Percentiles rank a stretch among this genome's conserved stretches.
Evolutionary conservation across 2,797 vertebrate genomes (phyloP).

Genomic region (Taeniopygia guttata): DNA sequence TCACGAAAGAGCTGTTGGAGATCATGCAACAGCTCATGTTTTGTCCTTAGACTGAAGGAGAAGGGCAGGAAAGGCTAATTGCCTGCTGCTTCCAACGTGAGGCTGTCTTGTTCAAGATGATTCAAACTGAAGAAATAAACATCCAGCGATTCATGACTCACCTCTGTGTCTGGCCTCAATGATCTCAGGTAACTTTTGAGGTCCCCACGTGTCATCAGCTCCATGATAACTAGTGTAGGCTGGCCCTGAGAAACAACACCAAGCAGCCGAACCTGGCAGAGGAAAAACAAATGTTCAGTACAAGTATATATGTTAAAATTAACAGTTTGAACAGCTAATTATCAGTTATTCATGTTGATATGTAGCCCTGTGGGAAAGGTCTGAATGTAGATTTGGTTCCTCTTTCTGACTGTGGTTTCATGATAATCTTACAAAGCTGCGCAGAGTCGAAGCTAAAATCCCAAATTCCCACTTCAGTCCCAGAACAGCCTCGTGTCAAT

Average conservation of each 20-base stretch:
- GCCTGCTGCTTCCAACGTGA: background rate
- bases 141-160: constrained; percentile 59
- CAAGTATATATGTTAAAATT: background rate
- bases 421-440: accelerated
- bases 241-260: constrained; percentile 98
- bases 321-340: background rate
- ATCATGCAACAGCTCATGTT: background rate
- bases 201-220: constrained; percentile 97
- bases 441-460: background rate
- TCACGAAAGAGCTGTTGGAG: background rate
- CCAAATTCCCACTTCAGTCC: background rate
- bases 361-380: background rate
- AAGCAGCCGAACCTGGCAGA: constrained; percentile 88
- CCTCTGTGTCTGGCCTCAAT: constrained; percentile 89
- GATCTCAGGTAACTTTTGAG: constrained; percentile 97
- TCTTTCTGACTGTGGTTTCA: background rate
- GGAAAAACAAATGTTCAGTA: background rate
- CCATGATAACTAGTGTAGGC: constrained; percentile 98
- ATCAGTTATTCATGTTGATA: background rate
- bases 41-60: constrained; percentile 1
- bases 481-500: background rate
- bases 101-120: background rate
- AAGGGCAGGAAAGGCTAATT: constrained; percentile 42
- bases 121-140: background rate
- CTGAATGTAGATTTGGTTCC: background rate